A percentile compares a stretch with the other conserved stretches of the same genome.
These are phyloP conservation scores for Herminia tarsipennalis DNA, from an alignment of 2,888 invertebrate species.

Conservation along the genomic window DNA sequence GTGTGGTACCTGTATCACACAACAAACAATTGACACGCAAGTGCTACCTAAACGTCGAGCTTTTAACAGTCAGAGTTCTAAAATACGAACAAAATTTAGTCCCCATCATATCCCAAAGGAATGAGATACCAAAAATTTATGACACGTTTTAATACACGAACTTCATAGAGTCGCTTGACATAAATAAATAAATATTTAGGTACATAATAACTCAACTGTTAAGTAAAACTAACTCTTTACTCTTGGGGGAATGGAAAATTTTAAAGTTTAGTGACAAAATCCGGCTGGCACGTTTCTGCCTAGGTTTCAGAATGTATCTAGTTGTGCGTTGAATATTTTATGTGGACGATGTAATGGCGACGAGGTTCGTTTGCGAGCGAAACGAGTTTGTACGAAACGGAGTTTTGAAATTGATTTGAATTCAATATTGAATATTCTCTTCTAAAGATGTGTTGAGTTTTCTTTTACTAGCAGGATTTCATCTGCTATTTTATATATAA, in stretches of 20 bases:
- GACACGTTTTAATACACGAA: not conserved
- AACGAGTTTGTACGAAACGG: not conserved
- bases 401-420: too few species aligned
- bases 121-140: not conserved
- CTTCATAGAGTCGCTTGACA: not conserved
- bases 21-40: too few species aligned
- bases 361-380: not conserved
- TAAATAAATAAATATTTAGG: not conserved
- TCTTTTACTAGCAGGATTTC: too few species aligned
- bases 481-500: too few species aligned
- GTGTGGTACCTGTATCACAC: too few species aligned
- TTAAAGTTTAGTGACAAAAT: slow-evolving; percentile 5
- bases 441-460: too few species aligned
- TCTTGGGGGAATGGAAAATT: slow-evolving; percentile 7
- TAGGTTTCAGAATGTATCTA: not conserved
- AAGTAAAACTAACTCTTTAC: slow-evolving; percentile 4
- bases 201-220: not conserved
- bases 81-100: not conserved
- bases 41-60: too few species aligned
- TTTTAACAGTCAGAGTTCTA: too few species aligned
- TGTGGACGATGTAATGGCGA: not conserved
- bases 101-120: not conserved
- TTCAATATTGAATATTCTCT: too few species aligned
- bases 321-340: slow-evolving; percentile 2
- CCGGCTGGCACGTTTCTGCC: not conserved